Percentiles rank a stretch among this genome's conserved stretches.
These are phyloP conservation scores for Micrastur ruficollis DNA, from an alignment of 2,797 vertebrate genomes.

Conservation along the genomic window DNA sequence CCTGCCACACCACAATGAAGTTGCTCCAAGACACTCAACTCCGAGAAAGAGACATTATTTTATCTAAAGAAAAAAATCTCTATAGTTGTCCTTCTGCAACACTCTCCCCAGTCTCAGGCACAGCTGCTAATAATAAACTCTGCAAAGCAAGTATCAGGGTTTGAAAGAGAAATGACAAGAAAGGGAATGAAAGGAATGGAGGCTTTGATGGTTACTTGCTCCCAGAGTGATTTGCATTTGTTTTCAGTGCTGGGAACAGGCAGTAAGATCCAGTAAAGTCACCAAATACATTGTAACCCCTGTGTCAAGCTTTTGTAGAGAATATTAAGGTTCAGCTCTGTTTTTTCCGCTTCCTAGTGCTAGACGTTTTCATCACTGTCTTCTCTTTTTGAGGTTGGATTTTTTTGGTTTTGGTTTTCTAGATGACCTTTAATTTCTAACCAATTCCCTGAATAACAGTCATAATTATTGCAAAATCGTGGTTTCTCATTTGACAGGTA, in stretches of 20 bases:
- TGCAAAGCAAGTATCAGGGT: background rate
- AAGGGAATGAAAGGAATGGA: slow-evolving; percentile 9
- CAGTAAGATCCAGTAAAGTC: background rate
- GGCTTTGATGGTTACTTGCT: background rate
- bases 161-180: slow-evolving; percentile 39
- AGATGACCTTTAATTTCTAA: slow-evolving; percentile 11
- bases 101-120: background rate
- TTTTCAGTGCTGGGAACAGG: background rate
- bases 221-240: slow-evolving; percentile 15
- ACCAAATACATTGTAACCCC: background rate
- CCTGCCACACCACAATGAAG: background rate
- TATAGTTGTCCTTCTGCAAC: background rate
- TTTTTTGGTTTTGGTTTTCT: background rate
- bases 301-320: background rate
- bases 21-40: background rate
- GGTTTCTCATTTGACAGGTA: background rate
- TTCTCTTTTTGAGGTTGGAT: background rate
- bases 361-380: background rate
- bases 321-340: background rate
- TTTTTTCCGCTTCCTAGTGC: background rate
- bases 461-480: slow-evolving; percentile 18
- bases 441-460: background rate
- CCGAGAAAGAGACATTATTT: background rate
- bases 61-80: background rate
- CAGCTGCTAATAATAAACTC: slow-evolving; percentile 2